A percentile compares a stretch with the other conserved stretches of the same genome.
phyloP scores from a whole-genome alignment of 2,113 vertebrate species.

The Melospiza georgiana region DNA sequence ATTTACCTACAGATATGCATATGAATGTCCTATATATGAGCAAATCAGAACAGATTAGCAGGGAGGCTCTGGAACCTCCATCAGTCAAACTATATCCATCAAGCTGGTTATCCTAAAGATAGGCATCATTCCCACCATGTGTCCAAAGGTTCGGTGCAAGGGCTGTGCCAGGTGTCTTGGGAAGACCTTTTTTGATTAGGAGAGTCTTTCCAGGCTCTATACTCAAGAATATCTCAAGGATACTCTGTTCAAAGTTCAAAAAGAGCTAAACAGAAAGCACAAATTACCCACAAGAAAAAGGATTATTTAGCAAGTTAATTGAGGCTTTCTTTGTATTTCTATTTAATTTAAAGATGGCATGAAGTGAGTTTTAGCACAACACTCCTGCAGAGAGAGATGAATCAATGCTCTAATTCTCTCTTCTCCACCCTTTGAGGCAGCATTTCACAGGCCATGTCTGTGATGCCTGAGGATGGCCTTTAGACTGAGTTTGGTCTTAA shows the following conservation, averaged over 20 bases:
- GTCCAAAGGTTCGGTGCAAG: not conserved
- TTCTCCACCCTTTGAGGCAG: constrained; percentile 38
- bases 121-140: not conserved
- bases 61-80: not conserved
- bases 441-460: not conserved
- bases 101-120: not conserved
- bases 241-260: not conserved
- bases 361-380: constrained; percentile 1
- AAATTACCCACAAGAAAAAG: not conserved
- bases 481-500: not conserved
- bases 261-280: not conserved
- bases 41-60: not conserved
- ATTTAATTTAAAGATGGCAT: constrained; percentile 21
- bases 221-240: not conserved
- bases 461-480: not conserved
- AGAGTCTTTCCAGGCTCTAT: not conserved
- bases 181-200: not conserved
- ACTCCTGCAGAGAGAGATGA: not conserved
- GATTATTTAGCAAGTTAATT: too few relatives aligned
- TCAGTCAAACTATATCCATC: not conserved
- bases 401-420: constrained; percentile 17
- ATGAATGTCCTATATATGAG: not conserved
- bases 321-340: not conserved
- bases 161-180: not conserved
- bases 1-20: not conserved